Conservation (phyloP, 2,113 vertebrate genomes). For the Perca flavescens region DNA sequence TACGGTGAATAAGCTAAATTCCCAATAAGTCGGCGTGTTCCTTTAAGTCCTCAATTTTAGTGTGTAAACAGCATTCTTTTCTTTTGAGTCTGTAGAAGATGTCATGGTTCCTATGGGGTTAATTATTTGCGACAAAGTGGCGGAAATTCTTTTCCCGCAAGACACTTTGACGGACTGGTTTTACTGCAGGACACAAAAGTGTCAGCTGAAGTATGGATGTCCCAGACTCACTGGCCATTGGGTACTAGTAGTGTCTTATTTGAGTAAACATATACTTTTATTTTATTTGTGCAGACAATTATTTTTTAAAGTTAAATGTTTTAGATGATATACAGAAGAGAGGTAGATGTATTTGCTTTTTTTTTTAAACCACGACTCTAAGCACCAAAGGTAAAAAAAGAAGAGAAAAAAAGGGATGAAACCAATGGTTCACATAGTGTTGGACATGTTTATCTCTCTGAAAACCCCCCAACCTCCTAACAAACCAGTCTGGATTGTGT, state of each 20-base stretch:
- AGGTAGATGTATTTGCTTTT: conserved; percentile 1
- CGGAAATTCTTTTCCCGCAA: conserved; percentile 10
- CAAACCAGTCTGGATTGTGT: conserved; percentile 54
- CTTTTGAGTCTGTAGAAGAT: neutral
- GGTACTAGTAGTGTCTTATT: neutral
- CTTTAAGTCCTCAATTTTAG: neutral
- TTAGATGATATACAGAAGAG: neutral
- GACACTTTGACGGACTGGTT: conserved; percentile 35
- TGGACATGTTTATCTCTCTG: conserved; percentile 55
- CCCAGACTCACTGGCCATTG: neutral
- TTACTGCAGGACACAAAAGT: conserved; percentile 10
- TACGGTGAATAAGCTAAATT: no score
- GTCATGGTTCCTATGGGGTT: conserved; percentile 30
- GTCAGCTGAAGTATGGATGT: neutral
- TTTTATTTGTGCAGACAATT: neutral
- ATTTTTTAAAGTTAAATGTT: neutral
- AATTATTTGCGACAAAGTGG: conserved; percentile 42
- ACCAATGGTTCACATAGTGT: conserved; percentile 26
- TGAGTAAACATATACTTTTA: neutral
- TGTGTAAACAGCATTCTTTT: neutral
- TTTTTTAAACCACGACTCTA: neutral
- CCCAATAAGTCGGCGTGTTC: no score
- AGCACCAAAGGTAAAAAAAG: conserved; percentile 27
- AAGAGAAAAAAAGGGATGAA: conserved; percentile 25
- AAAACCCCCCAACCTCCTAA: conserved; percentile 29